Evolutionary conservation across 2,797 vertebrate species (phyloP), one percentile per base, ranked within the genome.

Genomic region (Labeo calbasu): DNA sequence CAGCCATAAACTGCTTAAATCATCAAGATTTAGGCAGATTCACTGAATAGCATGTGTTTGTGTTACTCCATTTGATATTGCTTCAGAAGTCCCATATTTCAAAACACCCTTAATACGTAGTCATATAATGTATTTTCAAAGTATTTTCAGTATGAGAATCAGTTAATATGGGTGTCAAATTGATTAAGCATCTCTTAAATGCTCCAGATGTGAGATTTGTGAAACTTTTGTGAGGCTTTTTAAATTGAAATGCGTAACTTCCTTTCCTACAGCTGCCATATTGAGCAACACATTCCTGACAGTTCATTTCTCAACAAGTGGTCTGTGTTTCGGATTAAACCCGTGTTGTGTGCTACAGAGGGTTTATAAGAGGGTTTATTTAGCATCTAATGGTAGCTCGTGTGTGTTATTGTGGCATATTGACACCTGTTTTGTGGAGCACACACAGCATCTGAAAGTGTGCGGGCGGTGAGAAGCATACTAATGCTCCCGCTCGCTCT

Each of bases 361-460:
- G 40, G 57, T 55, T 55, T 55, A 6, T 73, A 73, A 73, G 15
- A 32, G 71, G 28, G 71, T 43, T 43, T 25, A 61, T 82, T 63
- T 61, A 15, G 8, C 17, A 63, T 51, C 69, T 73, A 73, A 63
- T 65, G 57, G 70, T 36, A 36, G 43, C 46, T 15, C 8, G 63
- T 36, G 66, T 43, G 50, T 81, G n/a, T 70, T 19, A 36, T 8
- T 51, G 2, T 48, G 46, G 21, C 46, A 73, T 46, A 75, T 1
- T 73, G 70, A 76, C 57, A 76, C 71, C 81, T 83, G 71, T 82
- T 82, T 36, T 51, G 5, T 66, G 46, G 13, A 65, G 25, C 32
- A 25, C 55, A 75, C 28, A 66, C 59, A 76, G 50, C 36, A 23
- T 17, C 21, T 15, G 68, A 50, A 7, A 48, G 53, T 32, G 79